Percentiles rank a stretch among this genome's conserved stretches.
Evolutionary conservation across 2,797 vertebrate genomes (phyloP).

Genomic region (Rhabdophis nuchalis): DNA sequence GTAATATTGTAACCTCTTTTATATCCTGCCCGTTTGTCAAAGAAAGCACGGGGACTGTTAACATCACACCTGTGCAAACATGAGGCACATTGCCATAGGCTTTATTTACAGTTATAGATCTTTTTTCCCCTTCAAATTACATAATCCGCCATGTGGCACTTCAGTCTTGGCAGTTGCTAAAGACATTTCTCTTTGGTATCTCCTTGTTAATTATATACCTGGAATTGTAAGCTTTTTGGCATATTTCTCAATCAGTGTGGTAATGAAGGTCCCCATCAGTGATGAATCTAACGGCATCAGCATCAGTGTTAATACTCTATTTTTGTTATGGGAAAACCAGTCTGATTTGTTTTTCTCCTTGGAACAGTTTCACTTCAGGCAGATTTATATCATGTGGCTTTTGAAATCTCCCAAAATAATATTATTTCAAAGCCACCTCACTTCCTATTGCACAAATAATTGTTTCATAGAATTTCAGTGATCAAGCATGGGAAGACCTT

Average conservation of each 20-base stretch:
- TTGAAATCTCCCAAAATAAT: constrained; percentile 66
- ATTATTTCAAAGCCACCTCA: constrained; percentile 53
- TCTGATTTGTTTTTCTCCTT: constrained; percentile 52
- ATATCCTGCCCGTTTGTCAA: constrained; percentile 45
- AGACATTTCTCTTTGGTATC: constrained; percentile 51
- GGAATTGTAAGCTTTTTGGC: constrained; percentile 62
- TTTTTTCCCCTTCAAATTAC: constrained; percentile 58
- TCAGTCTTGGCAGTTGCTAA: constrained; percentile 51
- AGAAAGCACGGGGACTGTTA: constrained; percentile 60
- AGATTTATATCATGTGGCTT: constrained; percentile 58
- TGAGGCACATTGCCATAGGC: constrained; percentile 55
- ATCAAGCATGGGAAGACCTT: constrained; percentile 10
- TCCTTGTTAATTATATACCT: constrained; percentile 59
- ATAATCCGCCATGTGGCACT: constrained; percentile 63
- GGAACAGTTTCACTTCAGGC: constrained; percentile 66
- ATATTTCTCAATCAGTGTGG: constrained; percentile 55
- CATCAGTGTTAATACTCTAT: constrained; percentile 56
- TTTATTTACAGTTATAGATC: constrained; percentile 65
- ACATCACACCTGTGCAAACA: constrained; percentile 68
- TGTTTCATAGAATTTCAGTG: constrained; percentile 38
- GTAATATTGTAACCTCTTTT: constrained; percentile 8
- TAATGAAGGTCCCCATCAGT: constrained; percentile 68
- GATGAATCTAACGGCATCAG: constrained; percentile 62
- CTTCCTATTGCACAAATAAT: constrained; percentile 67
- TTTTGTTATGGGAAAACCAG: constrained; percentile 59